Evolutionary conservation across 2,113 vertebrate genomes (phyloP).

Genomic region (Ailuropoda melanoleuca): DNA sequence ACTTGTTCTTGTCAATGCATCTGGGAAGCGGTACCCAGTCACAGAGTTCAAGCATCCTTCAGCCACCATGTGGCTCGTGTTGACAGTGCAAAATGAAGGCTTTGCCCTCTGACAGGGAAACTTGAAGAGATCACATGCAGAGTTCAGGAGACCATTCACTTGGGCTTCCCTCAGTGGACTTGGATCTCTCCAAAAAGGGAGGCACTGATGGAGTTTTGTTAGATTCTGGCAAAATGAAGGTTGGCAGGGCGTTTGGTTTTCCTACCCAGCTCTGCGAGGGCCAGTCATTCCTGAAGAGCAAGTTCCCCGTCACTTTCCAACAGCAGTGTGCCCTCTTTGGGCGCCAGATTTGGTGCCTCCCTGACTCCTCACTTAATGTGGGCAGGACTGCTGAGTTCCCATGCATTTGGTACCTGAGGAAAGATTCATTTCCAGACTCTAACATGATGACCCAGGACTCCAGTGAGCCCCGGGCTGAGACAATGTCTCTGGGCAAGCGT

Average conservation of each 20-base stretch:
- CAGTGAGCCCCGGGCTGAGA: not conserved
- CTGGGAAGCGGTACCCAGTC: constrained; percentile 46
- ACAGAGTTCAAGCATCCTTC: constrained; percentile 2
- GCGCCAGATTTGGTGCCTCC: not conserved
- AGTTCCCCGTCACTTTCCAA: not conserved
- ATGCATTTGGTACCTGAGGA: not conserved
- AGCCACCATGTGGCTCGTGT: not conserved
- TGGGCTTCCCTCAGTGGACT: not conserved
- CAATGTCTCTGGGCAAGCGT: not conserved
- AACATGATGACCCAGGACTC: not conserved
- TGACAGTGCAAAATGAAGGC: constrained; percentile 44
- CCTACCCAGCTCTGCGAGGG: not conserved
- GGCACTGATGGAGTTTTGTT: not conserved
- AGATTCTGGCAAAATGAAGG: not conserved
- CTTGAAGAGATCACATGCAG: not conserved
- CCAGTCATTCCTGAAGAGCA: not conserved
- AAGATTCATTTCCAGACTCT: not conserved
- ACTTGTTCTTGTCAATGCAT: constrained; percentile 37
- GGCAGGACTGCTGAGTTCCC: not conserved
- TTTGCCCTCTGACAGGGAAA: constrained; percentile 59
- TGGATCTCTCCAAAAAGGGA: not conserved
- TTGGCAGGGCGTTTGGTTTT: constrained; percentile 1
- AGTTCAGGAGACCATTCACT: not conserved
- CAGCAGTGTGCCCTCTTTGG: not conserved
- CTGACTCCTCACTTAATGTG: not conserved